phyloP scores from a whole-genome alignment of 2,888 invertebrate genomes.

The Allolobophora icterica region DNA sequence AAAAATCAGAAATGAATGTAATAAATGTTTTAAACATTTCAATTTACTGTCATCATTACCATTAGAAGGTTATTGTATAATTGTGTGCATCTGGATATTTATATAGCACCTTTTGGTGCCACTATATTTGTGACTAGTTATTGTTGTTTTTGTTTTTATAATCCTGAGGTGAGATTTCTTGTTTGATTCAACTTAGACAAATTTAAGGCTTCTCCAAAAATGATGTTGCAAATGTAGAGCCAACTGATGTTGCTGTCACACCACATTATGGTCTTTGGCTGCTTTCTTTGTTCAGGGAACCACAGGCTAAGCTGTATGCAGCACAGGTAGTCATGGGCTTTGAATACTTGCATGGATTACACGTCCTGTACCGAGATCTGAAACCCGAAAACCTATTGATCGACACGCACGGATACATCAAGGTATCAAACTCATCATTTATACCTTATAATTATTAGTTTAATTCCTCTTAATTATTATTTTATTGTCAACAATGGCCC shows the following conservation, averaged over 20 bases:
- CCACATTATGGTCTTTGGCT: not conserved
- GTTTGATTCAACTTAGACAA: not conserved
- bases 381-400: slow-evolving; percentile 34
- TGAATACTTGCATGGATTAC: slow-evolving; percentile 34
- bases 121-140: not conserved
- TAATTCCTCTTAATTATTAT: too few relatives aligned
- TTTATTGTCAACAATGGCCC: not conserved
- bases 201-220: too few relatives aligned
- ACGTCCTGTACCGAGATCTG: slow-evolving; percentile 34
- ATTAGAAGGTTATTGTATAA: too few relatives aligned
- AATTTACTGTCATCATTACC: too few relatives aligned
- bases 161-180: not conserved
- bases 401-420: slow-evolving; percentile 25
- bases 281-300: slow-evolving; percentile 23
- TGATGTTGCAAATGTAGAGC: not conserved
- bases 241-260: not conserved
- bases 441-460: not conserved
- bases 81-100: too few relatives aligned
- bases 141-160: not conserved
- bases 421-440: slow-evolving; percentile 18
- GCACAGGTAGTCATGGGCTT: slow-evolving; percentile 36
- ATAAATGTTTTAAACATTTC: too few relatives aligned
- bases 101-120: not conserved
- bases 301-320: slow-evolving; percentile 36
- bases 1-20: too few relatives aligned